These are phyloP conservation scores for Pocillopora meandrina DNA, from an alignment of 92 coral and sea anemone species.

Conservation along the genomic window DNA sequence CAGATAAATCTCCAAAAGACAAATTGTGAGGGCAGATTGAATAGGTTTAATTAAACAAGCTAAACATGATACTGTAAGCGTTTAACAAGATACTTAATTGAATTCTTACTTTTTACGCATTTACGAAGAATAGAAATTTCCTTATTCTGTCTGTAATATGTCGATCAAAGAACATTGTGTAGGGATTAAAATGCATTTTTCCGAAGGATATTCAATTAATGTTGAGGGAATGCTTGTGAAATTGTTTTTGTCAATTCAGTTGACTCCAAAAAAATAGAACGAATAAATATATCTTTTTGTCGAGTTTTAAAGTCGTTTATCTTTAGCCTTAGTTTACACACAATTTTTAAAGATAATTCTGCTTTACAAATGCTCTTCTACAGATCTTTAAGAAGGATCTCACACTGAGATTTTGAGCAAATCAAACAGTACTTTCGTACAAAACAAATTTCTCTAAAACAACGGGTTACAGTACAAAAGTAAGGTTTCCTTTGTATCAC, in stretches of 20 bases:
- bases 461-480: not conserved
- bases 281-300: not conserved
- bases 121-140: slow-evolving; percentile 8
- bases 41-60: slow-evolving; percentile 33
- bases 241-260: not conserved
- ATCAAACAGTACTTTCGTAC: not conserved
- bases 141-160: not conserved
- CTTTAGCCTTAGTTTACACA: not conserved
- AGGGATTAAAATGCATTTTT: not conserved
- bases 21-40: slow-evolving; percentile 1
- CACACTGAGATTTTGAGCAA: not conserved
- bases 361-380: not conserved
- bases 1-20: not conserved
- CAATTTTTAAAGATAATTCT: not conserved
- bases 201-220: not conserved
- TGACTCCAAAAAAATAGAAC: not conserved
- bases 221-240: too few relatives aligned
- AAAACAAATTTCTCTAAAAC: not conserved
- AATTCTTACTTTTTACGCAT: not conserved
- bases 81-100: slow-evolving; percentile 26
- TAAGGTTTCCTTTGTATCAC: not conserved
- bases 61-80: slow-evolving; percentile 38
- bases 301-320: not conserved
- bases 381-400: too few relatives aligned
- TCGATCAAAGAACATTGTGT: not conserved